Base-by-base conservation (phyloP, 2,797 vertebrate species). In the Danio jaintianensis region DNA sequence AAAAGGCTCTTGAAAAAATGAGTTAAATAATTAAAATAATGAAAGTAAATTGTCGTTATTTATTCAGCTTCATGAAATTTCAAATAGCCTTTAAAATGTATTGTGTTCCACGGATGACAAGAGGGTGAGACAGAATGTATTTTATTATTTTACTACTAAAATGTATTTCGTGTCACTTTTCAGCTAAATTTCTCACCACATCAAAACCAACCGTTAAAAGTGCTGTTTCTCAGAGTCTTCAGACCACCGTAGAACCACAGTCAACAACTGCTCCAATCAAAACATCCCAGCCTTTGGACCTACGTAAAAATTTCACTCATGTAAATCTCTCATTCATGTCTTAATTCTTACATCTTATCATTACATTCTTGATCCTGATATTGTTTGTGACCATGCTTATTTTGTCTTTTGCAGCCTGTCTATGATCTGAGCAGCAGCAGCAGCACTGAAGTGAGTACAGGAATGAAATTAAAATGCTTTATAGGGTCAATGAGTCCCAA, bases 241-340 rank as follows among this genome's bases (percentile, higher is more conserved):
- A 5, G 10, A 62, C 58, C 22, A 6, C 0, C 1, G 29, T 29
- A 29, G 3, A 16, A 70, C 0, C 8, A 16, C 29, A 50, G 40
- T 36, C 52, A 38, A 6, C 76, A 10, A 12, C 13, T 4, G 3
- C 38, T 42, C 0, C 4, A 20, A 29, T 5, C n/a, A 1, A 4
- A 61, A 4, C 52, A 40, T 0, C 0, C 29, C 29, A 0, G 4
- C n/a, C 0, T 16, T 22, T 47, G 2, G 48, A 10, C 15, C 1
- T 4, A 36, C 10, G 1, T 2, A 0, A 4, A n/a, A 12, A 0
- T 13, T 0, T 4, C 8, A 0, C 1, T 12, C 0, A 40, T 11
- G 67, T 71, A 79, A 79, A 62, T 20, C 6, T 59, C 6, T 8
- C 10, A 36, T 40, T 43, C 0, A 22, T 29, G 5, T 16, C n/a